These are phyloP conservation scores for Folsomia manolachei DNA, from an alignment of 2,888 invertebrate genomes.

Conservation along the genomic window DNA sequence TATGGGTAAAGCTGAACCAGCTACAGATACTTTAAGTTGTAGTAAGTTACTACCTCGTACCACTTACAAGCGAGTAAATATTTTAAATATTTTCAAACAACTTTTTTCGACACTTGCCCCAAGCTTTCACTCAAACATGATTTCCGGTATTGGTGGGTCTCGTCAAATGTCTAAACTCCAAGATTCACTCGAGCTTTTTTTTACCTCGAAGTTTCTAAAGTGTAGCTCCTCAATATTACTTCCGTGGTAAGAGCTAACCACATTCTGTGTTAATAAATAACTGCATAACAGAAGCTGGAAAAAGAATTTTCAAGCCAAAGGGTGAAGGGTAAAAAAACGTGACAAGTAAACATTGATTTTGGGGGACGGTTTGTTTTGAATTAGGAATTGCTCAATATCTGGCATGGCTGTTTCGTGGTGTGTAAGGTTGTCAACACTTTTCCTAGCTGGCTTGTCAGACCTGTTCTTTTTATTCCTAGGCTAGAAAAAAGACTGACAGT, in stretches of 20 bases:
- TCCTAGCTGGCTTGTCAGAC: slow-evolving; percentile 9
- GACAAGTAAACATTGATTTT: slow-evolving; percentile 10
- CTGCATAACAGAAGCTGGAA: neutral
- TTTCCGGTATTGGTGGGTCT: neutral
- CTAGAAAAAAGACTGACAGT: slow-evolving; percentile 17
- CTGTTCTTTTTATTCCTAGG: neutral
- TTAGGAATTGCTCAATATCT: neutral
- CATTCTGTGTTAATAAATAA: neutral
- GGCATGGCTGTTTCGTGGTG: neutral
- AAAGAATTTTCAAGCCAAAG: neutral
- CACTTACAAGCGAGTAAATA: neutral
- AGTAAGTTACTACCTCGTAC: neutral
- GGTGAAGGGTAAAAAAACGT: neutral
- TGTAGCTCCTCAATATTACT: too few species aligned
- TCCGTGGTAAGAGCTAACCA: neutral
- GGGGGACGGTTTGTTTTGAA: slow-evolving; percentile 8
- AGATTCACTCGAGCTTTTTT: neutral
- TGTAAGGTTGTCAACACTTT: slow-evolving; percentile 17
- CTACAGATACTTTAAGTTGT: too few species aligned
- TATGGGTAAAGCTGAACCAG: too few species aligned
- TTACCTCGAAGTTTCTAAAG: too few species aligned
- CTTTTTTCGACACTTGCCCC: neutral
- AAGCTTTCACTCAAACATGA: neutral
- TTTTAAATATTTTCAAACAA: neutral
- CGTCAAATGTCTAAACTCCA: neutral